phyloP scores from a whole-genome alignment of 2,888 invertebrate genomes.

The Bembecia ichneumoniformis region DNA sequence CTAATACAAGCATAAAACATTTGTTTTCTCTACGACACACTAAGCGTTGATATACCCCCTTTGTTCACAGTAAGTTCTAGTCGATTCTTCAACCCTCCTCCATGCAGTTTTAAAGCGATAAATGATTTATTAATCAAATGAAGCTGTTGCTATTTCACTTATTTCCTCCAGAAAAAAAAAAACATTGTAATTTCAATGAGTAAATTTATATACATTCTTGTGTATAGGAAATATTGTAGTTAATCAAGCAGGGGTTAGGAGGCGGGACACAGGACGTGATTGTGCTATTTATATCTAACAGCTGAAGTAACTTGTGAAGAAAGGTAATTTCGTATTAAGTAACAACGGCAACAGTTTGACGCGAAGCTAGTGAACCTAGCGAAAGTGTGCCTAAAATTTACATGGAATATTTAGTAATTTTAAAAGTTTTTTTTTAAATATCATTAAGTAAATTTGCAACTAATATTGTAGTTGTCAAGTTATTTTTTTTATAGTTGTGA shows the following conservation, averaged over 20 bases:
- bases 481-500: too few species aligned
- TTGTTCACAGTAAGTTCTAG: background rate
- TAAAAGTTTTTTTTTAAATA: too few species aligned
- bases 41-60: slow-evolving; percentile 34
- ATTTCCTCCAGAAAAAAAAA: too few species aligned
- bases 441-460: too few species aligned
- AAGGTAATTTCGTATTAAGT: slow-evolving; percentile 18
- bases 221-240: slow-evolving; percentile 6
- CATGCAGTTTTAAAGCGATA: background rate
- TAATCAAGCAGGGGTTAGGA: slow-evolving; percentile 47
- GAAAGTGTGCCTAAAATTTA: too few species aligned
- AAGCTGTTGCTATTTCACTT: too few species aligned
- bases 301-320: slow-evolving; percentile 43
- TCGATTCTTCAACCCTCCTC: background rate
- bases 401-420: too few species aligned
- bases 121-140: too few species aligned
- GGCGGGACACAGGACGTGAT: slow-evolving; percentile 42
- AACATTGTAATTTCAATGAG: background rate
- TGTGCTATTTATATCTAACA: slow-evolving; percentile 48
- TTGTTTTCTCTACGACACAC: slow-evolving; percentile 54
- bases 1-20: slow-evolving; percentile 49
- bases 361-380: too few species aligned
- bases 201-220: background rate
- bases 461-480: too few species aligned
- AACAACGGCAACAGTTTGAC: too few species aligned